These are phyloP conservation scores for Cantharis lateralis DNA, from an alignment of 2,888 invertebrate genomes.

Conservation along the genomic window DNA sequence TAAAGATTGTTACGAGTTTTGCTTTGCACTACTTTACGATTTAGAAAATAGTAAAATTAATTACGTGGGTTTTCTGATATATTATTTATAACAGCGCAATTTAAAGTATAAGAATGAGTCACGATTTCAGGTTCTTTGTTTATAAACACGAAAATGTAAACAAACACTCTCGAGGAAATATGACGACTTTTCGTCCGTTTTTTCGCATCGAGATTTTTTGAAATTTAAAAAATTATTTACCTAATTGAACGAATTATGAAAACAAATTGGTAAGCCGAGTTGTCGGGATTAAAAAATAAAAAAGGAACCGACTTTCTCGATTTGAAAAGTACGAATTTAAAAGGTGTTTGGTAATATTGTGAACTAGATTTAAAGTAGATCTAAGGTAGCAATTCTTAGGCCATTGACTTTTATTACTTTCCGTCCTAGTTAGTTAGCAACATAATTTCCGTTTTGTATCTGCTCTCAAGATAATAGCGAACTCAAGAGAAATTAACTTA, in stretches of 20 bases:
- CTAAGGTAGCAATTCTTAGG: slow-evolving; percentile 12
- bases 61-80: neutral
- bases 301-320: neutral
- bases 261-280: neutral
- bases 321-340: neutral
- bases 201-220: neutral
- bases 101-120: neutral
- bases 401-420: slow-evolving; percentile 22
- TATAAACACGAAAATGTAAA: neutral
- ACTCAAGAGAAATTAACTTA: slow-evolving; percentile 57
- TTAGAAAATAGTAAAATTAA: neutral
- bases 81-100: neutral
- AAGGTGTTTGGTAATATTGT: neutral
- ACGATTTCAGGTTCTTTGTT: neutral
- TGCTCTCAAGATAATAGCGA: neutral
- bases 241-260: neutral
- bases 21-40: neutral
- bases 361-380: slow-evolving; percentile 3
- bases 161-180: neutral
- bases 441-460: slow-evolving; percentile 9
- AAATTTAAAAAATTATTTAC: neutral
- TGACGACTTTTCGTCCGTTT: neutral
- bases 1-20: neutral
- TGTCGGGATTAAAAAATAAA: neutral
- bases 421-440: slow-evolving; percentile 22